phyloP scores from a whole-genome alignment of 2,113 vertebrate genomes.

The Phainopepla nitens region DNA sequence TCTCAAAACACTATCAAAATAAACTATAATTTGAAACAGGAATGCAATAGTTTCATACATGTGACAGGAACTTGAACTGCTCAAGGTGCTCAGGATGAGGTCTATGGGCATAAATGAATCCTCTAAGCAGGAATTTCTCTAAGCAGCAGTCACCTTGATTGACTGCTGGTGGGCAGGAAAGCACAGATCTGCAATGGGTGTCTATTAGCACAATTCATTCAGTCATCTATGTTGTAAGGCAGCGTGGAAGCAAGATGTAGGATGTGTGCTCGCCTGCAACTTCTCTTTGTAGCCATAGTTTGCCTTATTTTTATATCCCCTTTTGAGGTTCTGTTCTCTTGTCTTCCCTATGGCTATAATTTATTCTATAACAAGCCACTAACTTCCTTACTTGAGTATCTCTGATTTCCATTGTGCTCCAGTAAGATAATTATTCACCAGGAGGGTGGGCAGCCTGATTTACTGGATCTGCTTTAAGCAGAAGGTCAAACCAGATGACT shows the following conservation, averaged over 20 bases:
- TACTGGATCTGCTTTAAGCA: background rate
- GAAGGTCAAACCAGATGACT: background rate
- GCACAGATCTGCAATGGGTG: background rate
- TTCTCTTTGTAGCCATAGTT: background rate
- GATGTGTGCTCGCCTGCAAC: no score
- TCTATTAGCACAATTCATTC: background rate
- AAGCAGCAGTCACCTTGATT: background rate
- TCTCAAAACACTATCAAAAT: no score
- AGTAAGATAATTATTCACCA: background rate
- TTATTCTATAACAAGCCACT: background rate
- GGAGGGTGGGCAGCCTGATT: background rate
- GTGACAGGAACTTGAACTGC: background rate
- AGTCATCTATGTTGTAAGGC: background rate
- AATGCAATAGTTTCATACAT: background rate
- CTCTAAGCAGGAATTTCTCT: background rate
- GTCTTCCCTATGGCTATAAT: background rate
- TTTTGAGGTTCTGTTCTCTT: background rate
- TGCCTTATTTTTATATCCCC: background rate
- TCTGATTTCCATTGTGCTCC: background rate
- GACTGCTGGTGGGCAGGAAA: background rate
- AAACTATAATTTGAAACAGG: no score
- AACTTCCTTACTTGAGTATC: background rate
- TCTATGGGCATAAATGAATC: background rate
- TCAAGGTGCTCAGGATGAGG: background rate
- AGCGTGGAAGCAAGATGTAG: background rate